phyloP scores from a whole-genome alignment of 53 echinoderm and acorn worm genomes.

The Mesocentrotus franciscanus region DNA sequence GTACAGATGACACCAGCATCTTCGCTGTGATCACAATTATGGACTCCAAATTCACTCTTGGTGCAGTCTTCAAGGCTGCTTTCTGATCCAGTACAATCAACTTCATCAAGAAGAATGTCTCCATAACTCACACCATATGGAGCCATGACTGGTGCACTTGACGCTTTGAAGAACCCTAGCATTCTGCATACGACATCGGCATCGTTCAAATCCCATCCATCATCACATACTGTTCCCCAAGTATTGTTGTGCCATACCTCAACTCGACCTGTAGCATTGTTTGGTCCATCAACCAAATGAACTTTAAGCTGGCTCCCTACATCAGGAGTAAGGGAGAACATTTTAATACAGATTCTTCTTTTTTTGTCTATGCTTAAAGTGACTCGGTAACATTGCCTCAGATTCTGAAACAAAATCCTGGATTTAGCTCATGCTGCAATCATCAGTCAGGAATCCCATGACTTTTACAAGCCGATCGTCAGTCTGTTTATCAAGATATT shows the following conservation, averaged over 20 bases:
- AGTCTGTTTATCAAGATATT: no score
- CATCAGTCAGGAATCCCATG: no score
- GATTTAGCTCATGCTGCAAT: no score
- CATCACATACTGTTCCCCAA: slow-evolving; percentile 10
- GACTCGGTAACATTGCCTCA: no score
- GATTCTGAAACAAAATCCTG: no score
- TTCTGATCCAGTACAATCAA: neutral
- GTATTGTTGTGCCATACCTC: neutral
- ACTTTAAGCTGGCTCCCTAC: neutral
- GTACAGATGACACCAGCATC: neutral
- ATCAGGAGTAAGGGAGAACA: no score
- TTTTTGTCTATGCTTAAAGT: no score
- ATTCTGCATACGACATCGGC: slow-evolving; percentile 23
- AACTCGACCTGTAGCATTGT: neutral
- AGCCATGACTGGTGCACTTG: neutral
- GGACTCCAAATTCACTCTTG: neutral
- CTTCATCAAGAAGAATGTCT: neutral
- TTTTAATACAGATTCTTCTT: no score
- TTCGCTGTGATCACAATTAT: neutral
- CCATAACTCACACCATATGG: neutral
- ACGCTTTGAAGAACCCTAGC: neutral
- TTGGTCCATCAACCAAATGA: neutral
- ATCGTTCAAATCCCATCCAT: slow-evolving; percentile 25
- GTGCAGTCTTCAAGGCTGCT: neutral
- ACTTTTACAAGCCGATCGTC: no score